A percentile compares a stretch with the other conserved stretches of the same genome.
These are phyloP conservation scores for Tor tambroides DNA, from an alignment of 2,113 vertebrate genomes.

Conservation along the genomic window DNA sequence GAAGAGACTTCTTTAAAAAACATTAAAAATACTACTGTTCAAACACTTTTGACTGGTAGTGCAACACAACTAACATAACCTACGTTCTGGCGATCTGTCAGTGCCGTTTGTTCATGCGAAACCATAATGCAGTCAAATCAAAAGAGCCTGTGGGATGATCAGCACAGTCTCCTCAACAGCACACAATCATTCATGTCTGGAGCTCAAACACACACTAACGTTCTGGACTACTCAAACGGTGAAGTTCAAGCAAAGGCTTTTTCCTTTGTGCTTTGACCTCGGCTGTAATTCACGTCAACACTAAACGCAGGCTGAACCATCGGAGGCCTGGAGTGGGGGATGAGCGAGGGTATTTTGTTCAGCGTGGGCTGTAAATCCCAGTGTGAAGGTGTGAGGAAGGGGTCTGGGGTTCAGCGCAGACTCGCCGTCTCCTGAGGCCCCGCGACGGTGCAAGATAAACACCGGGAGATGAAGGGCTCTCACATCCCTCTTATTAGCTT, in stretches of 20 bases:
- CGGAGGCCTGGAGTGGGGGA: not conserved
- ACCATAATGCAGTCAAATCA: not conserved
- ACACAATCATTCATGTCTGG: not conserved
- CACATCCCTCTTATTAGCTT: not conserved
- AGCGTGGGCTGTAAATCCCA: conserved; percentile 8
- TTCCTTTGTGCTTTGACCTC: not conserved
- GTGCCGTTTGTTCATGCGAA: too few relatives aligned
- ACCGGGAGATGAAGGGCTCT: not conserved
- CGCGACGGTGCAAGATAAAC: not conserved
- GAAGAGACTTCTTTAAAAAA: too few relatives aligned
- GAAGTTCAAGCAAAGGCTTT: not conserved
- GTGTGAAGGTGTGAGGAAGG: conserved; percentile 4
- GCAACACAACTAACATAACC: not conserved
- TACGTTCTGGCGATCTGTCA: not conserved
- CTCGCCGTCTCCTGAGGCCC: not conserved
- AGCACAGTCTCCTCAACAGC: not conserved
- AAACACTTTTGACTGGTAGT: too few relatives aligned
- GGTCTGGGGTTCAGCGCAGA: conserved; percentile 8
- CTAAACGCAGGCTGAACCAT: not conserved
- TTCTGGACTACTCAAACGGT: not conserved
- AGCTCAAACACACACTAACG: not conserved
- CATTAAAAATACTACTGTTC: too few relatives aligned
- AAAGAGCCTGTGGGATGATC: not conserved
- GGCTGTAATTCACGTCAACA: not conserved
- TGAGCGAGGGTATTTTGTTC: not conserved